Percentiles rank a stretch among this genome's conserved stretches.
Conservation (phyloP, 2,113 vertebrate genomes). For the Hypocryptadius cinnamomeus region DNA sequence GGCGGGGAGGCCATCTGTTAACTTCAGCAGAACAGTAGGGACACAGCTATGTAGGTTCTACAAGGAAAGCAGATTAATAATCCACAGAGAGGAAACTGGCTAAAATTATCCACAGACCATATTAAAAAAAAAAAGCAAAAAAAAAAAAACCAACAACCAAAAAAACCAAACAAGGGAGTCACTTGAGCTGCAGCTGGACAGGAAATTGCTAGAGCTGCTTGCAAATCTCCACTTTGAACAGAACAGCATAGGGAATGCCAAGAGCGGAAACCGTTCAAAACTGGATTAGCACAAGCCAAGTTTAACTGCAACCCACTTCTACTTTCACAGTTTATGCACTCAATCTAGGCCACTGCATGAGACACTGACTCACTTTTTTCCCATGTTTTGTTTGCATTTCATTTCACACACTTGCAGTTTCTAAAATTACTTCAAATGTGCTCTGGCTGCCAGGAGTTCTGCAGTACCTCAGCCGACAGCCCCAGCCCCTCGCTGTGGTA, state of each 20-base stretch:
- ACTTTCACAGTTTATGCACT: conserved; percentile 64
- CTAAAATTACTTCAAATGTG: conserved; percentile 25
- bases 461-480: background rate
- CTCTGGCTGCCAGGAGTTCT: background rate
- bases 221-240: conserved; percentile 80
- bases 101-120: conserved; percentile 72
- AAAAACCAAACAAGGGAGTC: conserved; percentile 8
- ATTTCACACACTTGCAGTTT: conserved; percentile 40
- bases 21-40: conserved; percentile 64
- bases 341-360: conserved; percentile 59
- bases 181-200: conserved; percentile 82
- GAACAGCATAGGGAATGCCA: conserved; percentile 76
- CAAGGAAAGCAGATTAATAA: conserved; percentile 74
- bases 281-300: conserved; percentile 79
- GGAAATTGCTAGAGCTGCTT: conserved; percentile 83
- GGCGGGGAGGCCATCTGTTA: conserved; percentile 75
- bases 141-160: background rate
- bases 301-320: conserved; percentile 70
- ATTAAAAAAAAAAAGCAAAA: conserved; percentile 32
- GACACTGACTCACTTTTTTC: conserved; percentile 54
- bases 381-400: conserved; percentile 47
- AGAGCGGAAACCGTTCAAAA: conserved; percentile 81
- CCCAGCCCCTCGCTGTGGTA: background rate
- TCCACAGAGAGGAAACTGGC: conserved; percentile 74
- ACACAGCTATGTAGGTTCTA: conserved; percentile 60